Evolutionary conservation across 1,140 invertebrate species (phyloP).

Genomic region (Diploscapter pachys): DNA sequence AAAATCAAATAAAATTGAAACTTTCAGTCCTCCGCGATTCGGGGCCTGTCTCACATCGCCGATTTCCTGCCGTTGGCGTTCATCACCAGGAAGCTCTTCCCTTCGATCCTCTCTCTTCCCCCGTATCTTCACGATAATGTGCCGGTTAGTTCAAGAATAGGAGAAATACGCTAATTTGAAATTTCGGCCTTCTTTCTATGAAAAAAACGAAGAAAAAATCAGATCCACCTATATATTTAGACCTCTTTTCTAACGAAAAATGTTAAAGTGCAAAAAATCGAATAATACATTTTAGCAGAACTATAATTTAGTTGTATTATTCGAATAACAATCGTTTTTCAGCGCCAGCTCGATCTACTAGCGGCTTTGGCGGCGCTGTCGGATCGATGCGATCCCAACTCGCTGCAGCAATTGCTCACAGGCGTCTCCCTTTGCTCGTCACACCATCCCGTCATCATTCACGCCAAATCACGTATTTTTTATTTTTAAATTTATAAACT

Average conservation of each 20-base stretch:
- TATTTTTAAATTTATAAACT: no score
- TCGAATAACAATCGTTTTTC: constrained; percentile 2
- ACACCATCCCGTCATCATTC: constrained; percentile 53
- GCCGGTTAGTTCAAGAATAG: constrained; percentile 33
- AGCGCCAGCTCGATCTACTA: constrained; percentile 55
- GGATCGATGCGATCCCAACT: constrained; percentile 50
- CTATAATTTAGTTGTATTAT: background rate
- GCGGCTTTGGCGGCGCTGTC: constrained; percentile 51
- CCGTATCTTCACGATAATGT: constrained; percentile 52
- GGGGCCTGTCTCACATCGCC: constrained; percentile 43
- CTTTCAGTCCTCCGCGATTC: constrained; percentile 49
- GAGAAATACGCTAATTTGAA: no score
- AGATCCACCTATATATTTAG: background rate
- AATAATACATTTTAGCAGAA: background rate
- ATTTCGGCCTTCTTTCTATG: no score
- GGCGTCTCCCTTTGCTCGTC: constrained; percentile 44
- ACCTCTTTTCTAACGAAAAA: no score
- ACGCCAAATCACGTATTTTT: constrained; percentile 47
- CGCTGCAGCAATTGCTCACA: constrained; percentile 44
- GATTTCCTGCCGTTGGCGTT: constrained; percentile 51
- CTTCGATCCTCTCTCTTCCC: constrained; percentile 41
- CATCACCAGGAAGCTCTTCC: constrained; percentile 47
- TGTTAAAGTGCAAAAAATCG: background rate
- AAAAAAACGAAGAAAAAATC: background rate
- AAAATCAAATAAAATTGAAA: background rate